Conservation (phyloP, 1,140 invertebrate species). For the Psilanteris sp. region DNA sequence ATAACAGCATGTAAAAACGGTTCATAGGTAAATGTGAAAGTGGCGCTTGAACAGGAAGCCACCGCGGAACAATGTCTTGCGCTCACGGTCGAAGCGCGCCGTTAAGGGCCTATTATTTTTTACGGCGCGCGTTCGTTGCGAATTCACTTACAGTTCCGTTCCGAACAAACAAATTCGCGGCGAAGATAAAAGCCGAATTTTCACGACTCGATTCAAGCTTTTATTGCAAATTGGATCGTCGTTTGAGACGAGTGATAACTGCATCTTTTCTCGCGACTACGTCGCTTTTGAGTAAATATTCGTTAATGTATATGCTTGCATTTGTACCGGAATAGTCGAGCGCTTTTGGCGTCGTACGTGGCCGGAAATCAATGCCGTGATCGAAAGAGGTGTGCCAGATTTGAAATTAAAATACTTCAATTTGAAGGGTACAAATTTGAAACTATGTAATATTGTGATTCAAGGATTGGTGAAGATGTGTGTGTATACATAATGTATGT, state of each 20-base stretch:
- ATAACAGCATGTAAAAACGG: constrained; percentile 23
- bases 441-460: too few species aligned
- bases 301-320: constrained; percentile 8
- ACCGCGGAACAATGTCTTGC: constrained; percentile 17
- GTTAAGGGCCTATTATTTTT: constrained; percentile 59
- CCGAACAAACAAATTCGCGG: constrained; percentile 34
- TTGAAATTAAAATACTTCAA: too few species aligned
- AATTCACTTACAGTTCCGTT: constrained; percentile 35
- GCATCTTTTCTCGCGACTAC: constrained; percentile 2
- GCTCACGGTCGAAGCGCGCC: neutral
- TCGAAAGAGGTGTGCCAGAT: too few species aligned
- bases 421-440: too few species aligned
- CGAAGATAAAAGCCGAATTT: constrained; percentile 45
- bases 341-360: too few species aligned
- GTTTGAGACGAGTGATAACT: constrained; percentile 22
- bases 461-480: too few species aligned
- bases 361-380: too few species aligned
- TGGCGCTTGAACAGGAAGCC: constrained; percentile 6
- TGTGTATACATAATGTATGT: too few species aligned
- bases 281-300: constrained; percentile 18
- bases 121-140: constrained; percentile 26
- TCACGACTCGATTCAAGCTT: constrained; percentile 25
- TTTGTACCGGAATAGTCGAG: constrained; percentile 1
- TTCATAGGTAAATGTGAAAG: constrained; percentile 30
- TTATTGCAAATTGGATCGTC: constrained; percentile 51